A percentile compares a stretch with the other conserved stretches of the same genome.
Evolutionary conservation across 2,113 vertebrate species (phyloP).

Genomic region (Pogona vitticeps): DNA sequence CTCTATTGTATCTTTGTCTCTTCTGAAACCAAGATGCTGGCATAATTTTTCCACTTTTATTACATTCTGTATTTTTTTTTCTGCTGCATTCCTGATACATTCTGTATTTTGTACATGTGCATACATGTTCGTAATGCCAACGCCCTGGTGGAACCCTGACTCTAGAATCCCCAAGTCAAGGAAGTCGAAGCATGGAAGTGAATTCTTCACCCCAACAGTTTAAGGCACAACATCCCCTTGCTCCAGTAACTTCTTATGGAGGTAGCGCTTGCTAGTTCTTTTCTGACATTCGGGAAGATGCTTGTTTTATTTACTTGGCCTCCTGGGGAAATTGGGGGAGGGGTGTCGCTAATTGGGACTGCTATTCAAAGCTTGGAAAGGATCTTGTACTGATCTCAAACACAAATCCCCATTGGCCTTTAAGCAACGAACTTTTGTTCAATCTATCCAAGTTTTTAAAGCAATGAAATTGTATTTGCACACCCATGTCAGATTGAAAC

Average conservation of each 20-base stretch:
- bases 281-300: background rate
- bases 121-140: no score
- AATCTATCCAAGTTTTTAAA: background rate
- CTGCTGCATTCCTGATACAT: no score
- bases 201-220: no score
- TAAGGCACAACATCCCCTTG: background rate
- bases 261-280: background rate
- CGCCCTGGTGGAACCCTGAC: no score
- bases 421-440: background rate
- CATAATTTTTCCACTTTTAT: no score
- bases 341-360: background rate
- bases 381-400: background rate
- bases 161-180: no score
- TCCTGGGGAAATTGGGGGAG: background rate
- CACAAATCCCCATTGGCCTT: background rate
- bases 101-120: no score
- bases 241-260: no score
- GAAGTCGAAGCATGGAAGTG: no score
- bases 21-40: no score
- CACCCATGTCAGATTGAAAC: rapidly evolving
- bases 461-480: background rate
- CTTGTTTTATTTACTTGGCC: background rate
- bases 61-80: no score
- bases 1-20: no score
- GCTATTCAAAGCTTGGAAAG: background rate